Percentiles rank a stretch among this genome's conserved stretches.
These are phyloP conservation scores for Zosterops borbonicus DNA, from an alignment of 2,113 vertebrate genomes.

Conservation along the genomic window DNA sequence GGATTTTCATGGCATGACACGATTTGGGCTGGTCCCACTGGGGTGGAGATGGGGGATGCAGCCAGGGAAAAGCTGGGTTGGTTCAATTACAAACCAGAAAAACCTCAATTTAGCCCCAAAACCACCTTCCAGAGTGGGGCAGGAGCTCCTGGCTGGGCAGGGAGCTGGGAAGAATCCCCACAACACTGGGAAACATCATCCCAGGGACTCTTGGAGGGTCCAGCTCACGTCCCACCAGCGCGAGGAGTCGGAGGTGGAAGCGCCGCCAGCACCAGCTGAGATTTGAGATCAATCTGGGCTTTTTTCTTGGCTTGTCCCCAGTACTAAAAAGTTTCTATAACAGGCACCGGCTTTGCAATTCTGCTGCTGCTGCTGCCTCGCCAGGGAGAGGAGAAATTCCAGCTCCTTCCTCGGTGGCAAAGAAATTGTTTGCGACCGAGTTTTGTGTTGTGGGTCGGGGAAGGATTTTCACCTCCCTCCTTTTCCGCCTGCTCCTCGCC, in stretches of 20 bases:
- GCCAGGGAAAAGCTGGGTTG: accelerated
- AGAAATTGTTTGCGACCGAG: not conserved
- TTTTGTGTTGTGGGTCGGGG: not conserved
- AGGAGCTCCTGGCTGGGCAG: not conserved
- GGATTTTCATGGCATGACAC: not conserved
- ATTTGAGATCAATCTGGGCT: conserved; percentile 49
- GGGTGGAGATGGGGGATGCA: not conserved
- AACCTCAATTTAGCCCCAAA: not conserved
- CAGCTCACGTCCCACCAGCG: not conserved
- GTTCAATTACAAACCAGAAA: not conserved
- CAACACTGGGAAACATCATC: not conserved
- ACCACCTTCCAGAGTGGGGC: not conserved
- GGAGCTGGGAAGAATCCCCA: not conserved
- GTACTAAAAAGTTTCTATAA: conserved; percentile 62
- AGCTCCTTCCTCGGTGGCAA: conserved; percentile 9
- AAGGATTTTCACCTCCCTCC: not conserved
- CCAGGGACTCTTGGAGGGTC: not conserved
- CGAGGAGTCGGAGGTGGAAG: not conserved
- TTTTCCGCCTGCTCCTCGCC: not conserved
- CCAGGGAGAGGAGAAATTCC: conserved; percentile 8
- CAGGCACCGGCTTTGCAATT: not conserved
- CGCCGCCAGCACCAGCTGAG: conserved; percentile 42
- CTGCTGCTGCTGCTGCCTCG: conserved; percentile 36
- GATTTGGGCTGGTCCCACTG: not conserved
- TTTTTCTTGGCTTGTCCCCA: conserved; percentile 50